phyloP scores from a whole-genome alignment of 1,140 invertebrate species.

The Trichogramma pretiosum region DNA sequence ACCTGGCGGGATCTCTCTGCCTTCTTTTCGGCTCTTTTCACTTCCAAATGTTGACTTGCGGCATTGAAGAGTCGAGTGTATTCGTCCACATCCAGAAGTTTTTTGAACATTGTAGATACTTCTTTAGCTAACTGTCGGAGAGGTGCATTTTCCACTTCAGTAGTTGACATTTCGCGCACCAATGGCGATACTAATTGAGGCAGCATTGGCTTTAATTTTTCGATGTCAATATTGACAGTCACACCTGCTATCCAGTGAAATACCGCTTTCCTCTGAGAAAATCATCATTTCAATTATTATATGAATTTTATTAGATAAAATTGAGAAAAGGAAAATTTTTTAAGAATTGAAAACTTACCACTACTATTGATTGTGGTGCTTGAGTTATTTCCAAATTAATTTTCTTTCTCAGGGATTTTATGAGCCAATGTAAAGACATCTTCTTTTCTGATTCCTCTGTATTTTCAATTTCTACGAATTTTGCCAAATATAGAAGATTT shows the following conservation, averaged over 20 bases:
- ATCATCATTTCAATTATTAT: constrained; percentile 14
- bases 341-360: constrained; percentile 44
- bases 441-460: constrained; percentile 29
- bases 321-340: constrained; percentile 7
- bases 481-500: constrained; percentile 62
- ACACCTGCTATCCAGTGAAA: constrained; percentile 69
- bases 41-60: constrained; percentile 51
- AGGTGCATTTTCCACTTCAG: constrained; percentile 47
- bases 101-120: constrained; percentile 57
- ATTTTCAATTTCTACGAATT: constrained; percentile 47
- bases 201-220: constrained; percentile 47
- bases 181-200: constrained; percentile 56
- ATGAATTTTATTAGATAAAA: neutral
- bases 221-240: constrained; percentile 47
- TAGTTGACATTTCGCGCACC: constrained; percentile 57
- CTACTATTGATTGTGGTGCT: constrained; percentile 44
- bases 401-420: constrained; percentile 58
- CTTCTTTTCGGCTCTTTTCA: constrained; percentile 58
- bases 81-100: constrained; percentile 53
- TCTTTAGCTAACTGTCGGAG: constrained; percentile 55
- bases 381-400: constrained; percentile 65
- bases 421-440: constrained; percentile 55
- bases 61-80: constrained; percentile 54
- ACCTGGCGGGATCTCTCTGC: constrained; percentile 50
- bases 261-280: constrained; percentile 51